Evolutionary conservation across 2,888 invertebrate species (phyloP), one percentile per base, ranked within the genome.

Genomic region (Troglohyphantes excavatus): DNA sequence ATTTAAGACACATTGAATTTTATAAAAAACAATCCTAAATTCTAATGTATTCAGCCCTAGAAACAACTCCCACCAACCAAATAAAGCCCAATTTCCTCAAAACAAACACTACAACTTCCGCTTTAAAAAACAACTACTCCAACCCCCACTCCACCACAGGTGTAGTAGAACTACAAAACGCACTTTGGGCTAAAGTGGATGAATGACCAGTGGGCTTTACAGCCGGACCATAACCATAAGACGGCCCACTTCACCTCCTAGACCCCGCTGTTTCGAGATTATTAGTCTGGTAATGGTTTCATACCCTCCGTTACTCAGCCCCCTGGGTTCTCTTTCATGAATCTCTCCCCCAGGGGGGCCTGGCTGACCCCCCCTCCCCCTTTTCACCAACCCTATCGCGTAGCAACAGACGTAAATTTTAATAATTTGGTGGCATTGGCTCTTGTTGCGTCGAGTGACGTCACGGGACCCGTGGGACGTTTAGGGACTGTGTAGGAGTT

Each of bases 391-490:
- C 73, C 59, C 88, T 81, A 88, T 81, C 81, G 75, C 81, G 33
- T 53, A 59, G 88, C 81, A 75, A 68, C 88, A 88, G 81, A 88
- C 75, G 88, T 88, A 88, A 88, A 88, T 88, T 88, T 88, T 88
- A 88, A 88, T 88, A 88, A 88, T 75, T 75, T 43, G 81, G 73
- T 75, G 53, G 65, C 67, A 53, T 59, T 65, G 46, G 79, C 87
- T 72, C 87, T 68, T 88, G 88, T 88, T 88, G 87, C 73, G 63
- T 65, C 27, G 70, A 73, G 68, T 87, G 72, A 73, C 73, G 81
- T 81, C 73, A 88, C 43, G 9, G 19, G 27, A 5, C 87, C 65
- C 73, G 11, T 7, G 87, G 53, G 73, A 73, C n/a, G 9, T 3
- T 5, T 5, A 73, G 83, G 83, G 63, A 33, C n/a, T 39, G 33